Percentiles rank a stretch among this genome's conserved stretches.
Evolutionary conservation across 2,113 vertebrate species (phyloP).

Genomic region (Arothron firmamentum): DNA sequence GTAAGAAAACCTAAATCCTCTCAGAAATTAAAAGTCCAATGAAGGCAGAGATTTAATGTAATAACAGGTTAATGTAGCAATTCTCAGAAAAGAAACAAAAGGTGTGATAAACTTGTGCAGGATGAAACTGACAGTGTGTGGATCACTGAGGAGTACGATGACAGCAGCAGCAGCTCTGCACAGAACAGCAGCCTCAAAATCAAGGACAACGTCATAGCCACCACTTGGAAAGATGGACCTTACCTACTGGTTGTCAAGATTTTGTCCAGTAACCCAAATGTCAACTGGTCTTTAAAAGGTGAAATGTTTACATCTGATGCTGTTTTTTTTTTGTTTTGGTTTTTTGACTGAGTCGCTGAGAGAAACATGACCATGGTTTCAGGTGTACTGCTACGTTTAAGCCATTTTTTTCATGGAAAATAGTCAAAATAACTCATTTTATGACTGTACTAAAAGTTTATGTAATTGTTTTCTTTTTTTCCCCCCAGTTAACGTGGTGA

Average conservation of each 20-base stretch:
- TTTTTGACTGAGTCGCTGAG: not conserved
- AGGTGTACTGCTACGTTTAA: too few species aligned
- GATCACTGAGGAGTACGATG: slow-evolving; percentile 55
- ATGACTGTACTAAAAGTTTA: not conserved
- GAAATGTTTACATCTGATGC: not conserved
- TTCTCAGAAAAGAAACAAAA: not conserved
- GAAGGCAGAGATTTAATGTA: too few species aligned
- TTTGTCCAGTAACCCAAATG: slow-evolving; percentile 59
- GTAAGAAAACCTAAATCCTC: slow-evolving; percentile 45
- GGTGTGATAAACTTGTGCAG: slow-evolving; percentile 24
- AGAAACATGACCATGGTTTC: too few species aligned
- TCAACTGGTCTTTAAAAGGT: slow-evolving; percentile 83
- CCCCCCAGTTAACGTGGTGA: slow-evolving; percentile 79
- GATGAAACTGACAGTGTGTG: slow-evolving; percentile 46
- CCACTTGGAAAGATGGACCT: slow-evolving; percentile 83
- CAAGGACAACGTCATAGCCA: slow-evolving; percentile 73
- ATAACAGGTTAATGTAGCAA: not conserved
- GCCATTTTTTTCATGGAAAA: too few species aligned
- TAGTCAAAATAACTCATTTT: too few species aligned
- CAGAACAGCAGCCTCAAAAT: slow-evolving; percentile 25
- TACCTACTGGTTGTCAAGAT: slow-evolving; percentile 81
- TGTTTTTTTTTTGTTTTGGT: not conserved
- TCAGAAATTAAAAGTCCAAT: too few species aligned
- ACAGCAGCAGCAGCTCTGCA: slow-evolving; percentile 10
- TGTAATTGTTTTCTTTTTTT: slow-evolving; percentile 7